phyloP scores from a whole-genome alignment of 2,888 invertebrate genomes.

The Tortricodes alternella region DNA sequence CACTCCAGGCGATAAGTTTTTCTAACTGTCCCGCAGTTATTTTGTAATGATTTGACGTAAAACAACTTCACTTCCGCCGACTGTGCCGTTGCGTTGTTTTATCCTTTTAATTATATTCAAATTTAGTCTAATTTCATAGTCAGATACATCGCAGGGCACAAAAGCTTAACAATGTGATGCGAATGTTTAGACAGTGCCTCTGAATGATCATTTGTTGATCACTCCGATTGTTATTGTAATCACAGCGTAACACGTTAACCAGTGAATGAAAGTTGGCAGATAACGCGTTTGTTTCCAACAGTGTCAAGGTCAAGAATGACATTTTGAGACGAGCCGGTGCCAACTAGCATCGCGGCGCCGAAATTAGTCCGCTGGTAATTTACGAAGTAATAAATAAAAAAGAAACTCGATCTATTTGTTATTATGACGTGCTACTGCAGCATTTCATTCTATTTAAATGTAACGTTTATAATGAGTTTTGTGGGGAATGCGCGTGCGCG shows the following conservation, averaged over 20 bases:
- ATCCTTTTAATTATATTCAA: conserved; percentile 4
- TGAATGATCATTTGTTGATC: conserved; percentile 23
- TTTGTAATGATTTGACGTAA: not conserved
- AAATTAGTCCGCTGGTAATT: conserved; percentile 26
- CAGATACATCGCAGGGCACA: not conserved
- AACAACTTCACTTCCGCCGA: not conserved
- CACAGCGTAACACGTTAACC: conserved; percentile 33
- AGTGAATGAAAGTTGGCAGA: conserved; percentile 69
- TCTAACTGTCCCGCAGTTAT: not conserved
- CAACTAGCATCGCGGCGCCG: conserved; percentile 46
- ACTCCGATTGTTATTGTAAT: conserved; percentile 8
- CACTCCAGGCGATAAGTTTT: conserved; percentile 2
- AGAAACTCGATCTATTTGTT: conserved; percentile 29
- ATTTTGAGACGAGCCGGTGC: conserved; percentile 39
- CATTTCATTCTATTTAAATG: conserved; percentile 10
- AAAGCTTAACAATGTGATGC: conserved; percentile 10
- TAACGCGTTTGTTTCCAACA: conserved; percentile 53
- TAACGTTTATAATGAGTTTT: conserved; percentile 11
- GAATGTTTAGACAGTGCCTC: conserved; percentile 16
- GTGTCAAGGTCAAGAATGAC: conserved; percentile 58
- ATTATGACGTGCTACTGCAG: conserved; percentile 1
- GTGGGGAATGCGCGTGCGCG: conserved; percentile 23
- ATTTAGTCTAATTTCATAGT: conserved; percentile 11
- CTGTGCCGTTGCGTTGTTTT: not conserved
- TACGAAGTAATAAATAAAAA: conserved; percentile 13